Percentiles rank a stretch among this genome's conserved stretches.
Conservation (phyloP, 2,113 vertebrate species). For the Oncorhynchus masou region DNA sequence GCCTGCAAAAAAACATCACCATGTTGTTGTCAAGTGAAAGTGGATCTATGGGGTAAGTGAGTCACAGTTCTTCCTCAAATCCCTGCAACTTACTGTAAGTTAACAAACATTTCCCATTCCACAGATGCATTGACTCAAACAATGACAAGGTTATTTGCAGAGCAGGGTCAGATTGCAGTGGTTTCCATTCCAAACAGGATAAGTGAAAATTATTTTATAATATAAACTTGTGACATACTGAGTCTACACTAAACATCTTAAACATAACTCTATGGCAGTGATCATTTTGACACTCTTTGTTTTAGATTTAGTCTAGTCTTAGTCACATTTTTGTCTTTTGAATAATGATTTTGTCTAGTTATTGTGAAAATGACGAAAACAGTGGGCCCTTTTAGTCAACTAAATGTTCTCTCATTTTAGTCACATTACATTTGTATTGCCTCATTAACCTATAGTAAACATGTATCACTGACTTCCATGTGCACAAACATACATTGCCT, state of each 20-base stretch:
- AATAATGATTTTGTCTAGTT: too few species aligned
- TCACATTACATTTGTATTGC: too few species aligned
- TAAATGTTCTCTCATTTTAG: too few species aligned
- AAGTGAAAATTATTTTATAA: background rate
- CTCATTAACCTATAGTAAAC: too few species aligned
- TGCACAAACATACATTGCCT: too few species aligned
- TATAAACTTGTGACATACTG: too few species aligned
- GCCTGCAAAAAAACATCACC: conserved; percentile 62
- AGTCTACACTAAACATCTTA: background rate
- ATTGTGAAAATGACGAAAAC: too few species aligned
- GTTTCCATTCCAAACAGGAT: conserved; percentile 10
- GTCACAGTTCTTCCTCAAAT: background rate
- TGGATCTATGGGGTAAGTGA: background rate
- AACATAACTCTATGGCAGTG: background rate
- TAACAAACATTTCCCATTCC: background rate
- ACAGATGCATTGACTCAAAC: conserved; percentile 5
- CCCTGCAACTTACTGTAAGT: background rate
- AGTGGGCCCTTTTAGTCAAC: too few species aligned
- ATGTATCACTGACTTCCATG: too few species aligned
- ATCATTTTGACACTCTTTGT: background rate
- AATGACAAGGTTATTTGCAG: conserved; percentile 1
- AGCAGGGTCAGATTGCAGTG: background rate
- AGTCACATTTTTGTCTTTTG: too few species aligned
- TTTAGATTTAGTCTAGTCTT: too few species aligned
- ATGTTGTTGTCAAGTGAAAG: background rate